Base-by-base conservation (phyloP, 2,113 vertebrate species). In the Centropus bengalensis region DNA sequence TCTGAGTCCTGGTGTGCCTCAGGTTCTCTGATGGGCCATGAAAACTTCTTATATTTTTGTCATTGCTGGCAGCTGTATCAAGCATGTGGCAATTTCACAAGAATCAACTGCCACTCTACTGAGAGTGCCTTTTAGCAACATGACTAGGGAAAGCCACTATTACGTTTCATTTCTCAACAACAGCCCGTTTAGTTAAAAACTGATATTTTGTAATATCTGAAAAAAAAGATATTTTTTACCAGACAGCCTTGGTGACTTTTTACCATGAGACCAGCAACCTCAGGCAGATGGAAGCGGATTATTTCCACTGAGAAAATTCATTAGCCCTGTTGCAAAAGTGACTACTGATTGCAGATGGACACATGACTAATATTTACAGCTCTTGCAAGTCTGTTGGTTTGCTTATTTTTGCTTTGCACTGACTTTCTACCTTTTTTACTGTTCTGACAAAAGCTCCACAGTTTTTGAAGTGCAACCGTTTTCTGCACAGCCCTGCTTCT, bases 91-190 rank as follows among this genome's bases (percentile, higher is more conserved):
- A 91, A 88, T 94, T 94, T 96, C 86, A 55, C 63, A 89, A 66
- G 23, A 96, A 95, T 26, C 4, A 12, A 12, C 52, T 93, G 76
- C 8, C 47, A 69, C 59, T 86, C 85, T 36, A 89, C 69, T 75
- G 82, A 55, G 93, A 94, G 40, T 86, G 66, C 74, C 54, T 84
- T 83, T 47, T 80, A 74, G 55, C 52, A 94, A 5, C 51, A 66
- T 58, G 51, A 74, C n/a, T 30, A 60, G 32, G 69, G 49, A 79
- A 94, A 76, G 36, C 32, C 45, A 45, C 63, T 69, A 36, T 66
- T 86, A 49, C 14, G 96, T 90, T 90, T 76, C 7, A 86, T 96
- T 96, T 96, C 79, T 26, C 33, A 64, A 19, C 19, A 86, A 36
- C 19, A 82, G 54, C 8, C 5, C 45, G 28, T 93, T 71, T 60